phyloP scores from a whole-genome alignment of 2,797 vertebrate species.

The Lepilemur ruficaudatus region DNA sequence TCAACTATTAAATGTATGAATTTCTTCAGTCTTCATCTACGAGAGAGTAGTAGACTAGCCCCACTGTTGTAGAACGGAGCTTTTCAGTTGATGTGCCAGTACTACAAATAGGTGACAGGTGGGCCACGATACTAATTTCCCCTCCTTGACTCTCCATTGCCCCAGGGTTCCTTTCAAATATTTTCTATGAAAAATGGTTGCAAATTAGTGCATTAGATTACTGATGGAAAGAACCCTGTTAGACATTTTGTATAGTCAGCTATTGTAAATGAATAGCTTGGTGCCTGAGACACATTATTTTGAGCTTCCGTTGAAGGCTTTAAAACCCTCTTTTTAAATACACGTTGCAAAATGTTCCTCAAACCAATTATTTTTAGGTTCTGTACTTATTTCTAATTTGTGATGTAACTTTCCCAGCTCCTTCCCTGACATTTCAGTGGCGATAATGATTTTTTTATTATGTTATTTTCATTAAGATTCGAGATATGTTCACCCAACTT shows the following conservation, averaged over 20 bases:
- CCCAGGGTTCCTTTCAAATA: background rate
- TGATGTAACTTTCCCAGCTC: background rate
- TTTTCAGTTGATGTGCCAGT: background rate
- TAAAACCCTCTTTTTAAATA: background rate
- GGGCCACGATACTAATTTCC: too few species aligned
- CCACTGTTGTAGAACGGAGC: background rate
- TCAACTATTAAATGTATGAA: background rate
- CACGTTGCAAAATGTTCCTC: background rate
- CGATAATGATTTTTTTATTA: background rate
- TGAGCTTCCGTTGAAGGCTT: background rate
- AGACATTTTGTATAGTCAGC: background rate
- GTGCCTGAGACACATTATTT: background rate
- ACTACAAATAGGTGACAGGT: accelerated
- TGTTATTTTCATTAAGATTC: constrained; percentile 85
- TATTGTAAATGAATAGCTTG: background rate
- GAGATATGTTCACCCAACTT: constrained; percentile 91
- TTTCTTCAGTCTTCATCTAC: background rate
- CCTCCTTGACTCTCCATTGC: accelerated
- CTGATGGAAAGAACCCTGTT: background rate
- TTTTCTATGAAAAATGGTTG: background rate
- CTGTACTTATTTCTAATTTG: background rate
- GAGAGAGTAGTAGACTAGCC: too few species aligned
- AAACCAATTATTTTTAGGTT: background rate
- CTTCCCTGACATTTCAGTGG: background rate
- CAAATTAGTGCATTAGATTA: background rate